Base-by-base conservation (phyloP, 2,888 invertebrate species). In the Caenorhabditis sinica region DNA sequence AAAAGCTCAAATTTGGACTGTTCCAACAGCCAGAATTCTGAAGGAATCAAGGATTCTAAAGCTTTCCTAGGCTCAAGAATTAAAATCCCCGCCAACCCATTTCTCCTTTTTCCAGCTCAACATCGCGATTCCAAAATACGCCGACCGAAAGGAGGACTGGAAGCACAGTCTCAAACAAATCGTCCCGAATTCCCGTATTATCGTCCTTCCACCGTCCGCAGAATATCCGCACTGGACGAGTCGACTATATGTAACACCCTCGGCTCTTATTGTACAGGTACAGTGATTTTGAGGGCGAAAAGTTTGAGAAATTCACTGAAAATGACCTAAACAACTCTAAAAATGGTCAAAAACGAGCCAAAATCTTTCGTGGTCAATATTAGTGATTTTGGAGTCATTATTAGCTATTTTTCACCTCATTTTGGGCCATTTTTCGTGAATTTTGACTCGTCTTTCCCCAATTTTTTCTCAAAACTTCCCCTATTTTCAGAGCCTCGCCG, bases 101-200 rank as follows among this genome's bases (percentile, higher is more conserved):
- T 28, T 56, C 8, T 33, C 33, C 4, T 45, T 15, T 20, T 76
- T 86, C 23, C 61, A 86, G 85, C 69, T 88, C 20, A 74, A 71
- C 13, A 75, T 89, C n/a, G 88, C 84, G 9, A 79, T 83, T 25
- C 89, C 89, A 3, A 85, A 89, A 23, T 83, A 85, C 71, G 75
- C 79, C 17, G 87, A 73, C 36, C 43, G 69, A 15, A 80, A 69
- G 23, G 71, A 65, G 13, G 87, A 82, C 43, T 89, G 88, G 82
- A 82, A 79, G 30, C 83, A 86, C 63, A 71, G 75, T 23, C 72
- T 90, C 43, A 86, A 86, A 65, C 89, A 89, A 82, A 89, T 89
- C 66, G 98, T 99, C 93, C 98, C 98, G 0, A 98, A 99, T 93
- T 97, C 98, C 0, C 98, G 99, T 93, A 96, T 99, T 93, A 96